Percentiles rank a stretch among this genome's conserved stretches.
Evolutionary conservation across 2,888 invertebrate genomes (phyloP).

Genomic region (Drosophila kanekoi): DNA sequence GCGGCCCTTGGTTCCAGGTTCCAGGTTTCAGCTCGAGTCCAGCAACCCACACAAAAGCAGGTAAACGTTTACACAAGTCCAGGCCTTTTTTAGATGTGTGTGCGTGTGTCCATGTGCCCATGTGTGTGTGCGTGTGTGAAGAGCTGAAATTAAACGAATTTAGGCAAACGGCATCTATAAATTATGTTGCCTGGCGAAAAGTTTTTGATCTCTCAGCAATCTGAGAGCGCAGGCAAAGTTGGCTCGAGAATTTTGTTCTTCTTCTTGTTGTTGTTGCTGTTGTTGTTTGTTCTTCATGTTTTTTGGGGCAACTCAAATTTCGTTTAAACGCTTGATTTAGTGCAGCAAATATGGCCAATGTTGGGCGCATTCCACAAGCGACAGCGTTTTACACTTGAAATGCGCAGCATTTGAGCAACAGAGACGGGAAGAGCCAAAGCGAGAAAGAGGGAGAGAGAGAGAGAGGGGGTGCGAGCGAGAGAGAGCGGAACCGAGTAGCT

Average conservation of each 20-base stretch:
- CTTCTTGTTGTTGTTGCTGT: slow-evolving; percentile 15
- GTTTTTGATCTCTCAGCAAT: slow-evolving; percentile 55
- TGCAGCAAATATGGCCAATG: slow-evolving; percentile 76
- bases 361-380: slow-evolving; percentile 73
- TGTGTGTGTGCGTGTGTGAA: slow-evolving; percentile 35
- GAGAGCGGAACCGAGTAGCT: slow-evolving; percentile 37
- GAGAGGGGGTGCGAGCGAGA: slow-evolving; percentile 1
- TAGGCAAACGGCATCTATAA: slow-evolving; percentile 81
- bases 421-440: neutral
- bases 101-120: slow-evolving; percentile 2
- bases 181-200: slow-evolving; percentile 67
- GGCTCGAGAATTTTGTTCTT: slow-evolving; percentile 5
- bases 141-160: slow-evolving; percentile 77
- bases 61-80: slow-evolving; percentile 33
- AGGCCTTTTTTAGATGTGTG: slow-evolving; percentile 24
- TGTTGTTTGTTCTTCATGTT: slow-evolving; percentile 24
- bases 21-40: slow-evolving; percentile 21
- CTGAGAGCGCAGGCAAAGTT: slow-evolving; percentile 38
- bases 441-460: slow-evolving; percentile 13
- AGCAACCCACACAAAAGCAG: slow-evolving; percentile 49
- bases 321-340: slow-evolving; percentile 81
- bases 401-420: slow-evolving; percentile 6
- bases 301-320: slow-evolving; percentile 73
- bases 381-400: slow-evolving; percentile 78
- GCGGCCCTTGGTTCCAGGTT: slow-evolving; percentile 5